phyloP scores from a whole-genome alignment of 2,888 invertebrate genomes.

The Lordiphosa fenestrarum region DNA sequence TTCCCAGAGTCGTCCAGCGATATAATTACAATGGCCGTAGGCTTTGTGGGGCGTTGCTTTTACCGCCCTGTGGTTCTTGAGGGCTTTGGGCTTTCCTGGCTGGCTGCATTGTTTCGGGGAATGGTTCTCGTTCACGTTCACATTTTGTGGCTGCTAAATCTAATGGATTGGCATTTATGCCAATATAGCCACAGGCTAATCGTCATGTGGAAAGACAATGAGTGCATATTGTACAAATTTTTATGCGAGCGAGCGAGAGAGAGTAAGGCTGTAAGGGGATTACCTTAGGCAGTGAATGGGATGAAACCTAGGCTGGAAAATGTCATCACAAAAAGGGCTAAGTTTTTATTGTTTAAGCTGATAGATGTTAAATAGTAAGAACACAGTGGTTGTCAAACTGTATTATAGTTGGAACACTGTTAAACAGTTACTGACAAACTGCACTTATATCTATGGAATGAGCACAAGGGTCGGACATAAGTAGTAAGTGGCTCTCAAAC shows the following conservation, averaged over 20 bases:
- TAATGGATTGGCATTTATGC: constrained; percentile 67
- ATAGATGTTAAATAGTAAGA: not conserved
- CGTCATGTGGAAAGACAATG: not conserved
- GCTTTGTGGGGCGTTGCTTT: constrained; percentile 30
- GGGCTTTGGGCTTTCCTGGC: constrained; percentile 14
- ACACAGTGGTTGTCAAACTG: constrained; percentile 6
- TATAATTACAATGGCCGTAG: constrained; percentile 60
- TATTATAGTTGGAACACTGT: not conserved
- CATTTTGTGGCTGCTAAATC: constrained; percentile 56
- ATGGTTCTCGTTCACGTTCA: constrained; percentile 39
- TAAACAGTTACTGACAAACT: no score
- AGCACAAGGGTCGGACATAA: no score
- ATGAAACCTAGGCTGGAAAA: no score
- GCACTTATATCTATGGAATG: no score
- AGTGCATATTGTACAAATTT: no score
- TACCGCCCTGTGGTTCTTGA: constrained; percentile 32
- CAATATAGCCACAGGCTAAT: not conserved
- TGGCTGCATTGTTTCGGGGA: constrained; percentile 26
- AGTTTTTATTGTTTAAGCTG: no score
- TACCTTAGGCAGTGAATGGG: no score
- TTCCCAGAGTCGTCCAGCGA: constrained; percentile 61
- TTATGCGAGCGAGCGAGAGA: no score
- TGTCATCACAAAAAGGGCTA: no score
- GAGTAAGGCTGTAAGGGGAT: no score
- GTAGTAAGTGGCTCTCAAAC: no score